phyloP scores from a whole-genome alignment of 1,140 invertebrate species.

The Drosophila biarmipes region DNA sequence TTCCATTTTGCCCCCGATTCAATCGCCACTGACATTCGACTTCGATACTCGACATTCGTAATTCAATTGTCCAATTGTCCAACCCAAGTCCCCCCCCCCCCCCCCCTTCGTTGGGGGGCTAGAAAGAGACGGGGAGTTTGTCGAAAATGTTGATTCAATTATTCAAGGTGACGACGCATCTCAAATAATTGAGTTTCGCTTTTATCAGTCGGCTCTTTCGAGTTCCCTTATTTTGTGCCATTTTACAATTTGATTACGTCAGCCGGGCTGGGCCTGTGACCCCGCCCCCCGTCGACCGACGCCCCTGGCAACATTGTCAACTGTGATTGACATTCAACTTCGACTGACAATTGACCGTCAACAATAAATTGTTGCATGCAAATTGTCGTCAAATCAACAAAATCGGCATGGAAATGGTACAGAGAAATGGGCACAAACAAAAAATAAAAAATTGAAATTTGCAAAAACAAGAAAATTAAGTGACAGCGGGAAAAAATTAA shows the following conservation, averaged over 20 bases:
- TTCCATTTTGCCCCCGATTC: constrained; percentile 48
- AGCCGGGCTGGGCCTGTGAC: neutral
- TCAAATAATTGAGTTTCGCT: constrained; percentile 72
- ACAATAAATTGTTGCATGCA: constrained; percentile 52
- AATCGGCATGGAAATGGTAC: constrained; percentile 20
- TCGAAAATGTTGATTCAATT: constrained; percentile 66
- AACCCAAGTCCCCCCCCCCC: too few relatives aligned
- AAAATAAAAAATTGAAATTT: constrained; percentile 1
- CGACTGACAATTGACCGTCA: constrained; percentile 45
- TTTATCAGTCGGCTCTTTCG: constrained; percentile 30
- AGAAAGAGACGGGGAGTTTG: constrained; percentile 22
- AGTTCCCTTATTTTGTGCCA: constrained; percentile 21
- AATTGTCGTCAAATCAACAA: constrained; percentile 50
- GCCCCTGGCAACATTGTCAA: constrained; percentile 41
- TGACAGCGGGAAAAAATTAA: constrained; percentile 5
- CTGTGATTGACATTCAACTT: constrained; percentile 37
- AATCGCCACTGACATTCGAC: constrained; percentile 58
- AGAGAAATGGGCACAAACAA: constrained; percentile 6
- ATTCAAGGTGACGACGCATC: constrained; percentile 64
- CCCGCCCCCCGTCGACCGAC: neutral
- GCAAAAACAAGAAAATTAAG: constrained; percentile 40
- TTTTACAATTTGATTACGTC: constrained; percentile 53
- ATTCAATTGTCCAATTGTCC: constrained; percentile 64
- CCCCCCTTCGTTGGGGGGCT: neutral
- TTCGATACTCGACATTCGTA: constrained; percentile 53